Conservation (phyloP, 1,140 invertebrate species). For the Procambarus virginalis region DNA sequence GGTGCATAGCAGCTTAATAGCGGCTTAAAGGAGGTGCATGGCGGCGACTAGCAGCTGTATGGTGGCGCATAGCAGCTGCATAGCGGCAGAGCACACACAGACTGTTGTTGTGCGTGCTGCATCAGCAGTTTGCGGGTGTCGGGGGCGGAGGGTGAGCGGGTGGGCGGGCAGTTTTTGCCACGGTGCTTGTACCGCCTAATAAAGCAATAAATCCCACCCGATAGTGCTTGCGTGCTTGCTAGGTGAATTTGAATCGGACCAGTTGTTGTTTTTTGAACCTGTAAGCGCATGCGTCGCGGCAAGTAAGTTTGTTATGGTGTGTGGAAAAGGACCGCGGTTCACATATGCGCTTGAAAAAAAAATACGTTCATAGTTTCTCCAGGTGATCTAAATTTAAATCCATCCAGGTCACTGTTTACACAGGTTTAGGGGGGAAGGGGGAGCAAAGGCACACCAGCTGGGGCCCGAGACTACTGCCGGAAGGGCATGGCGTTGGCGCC, state of each 20-base stretch:
- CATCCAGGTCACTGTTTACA: constrained; percentile 8
- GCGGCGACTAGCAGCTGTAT: neutral
- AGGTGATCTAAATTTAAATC: constrained; percentile 23
- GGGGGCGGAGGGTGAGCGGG: neutral
- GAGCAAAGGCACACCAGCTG: neutral
- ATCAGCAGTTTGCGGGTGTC: constrained; percentile 43
- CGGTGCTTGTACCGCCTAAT: constrained; percentile 55
- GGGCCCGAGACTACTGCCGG: neutral
- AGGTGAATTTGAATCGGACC: constrained; percentile 37
- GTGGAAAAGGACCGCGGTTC: neutral
- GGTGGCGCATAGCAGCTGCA: constrained; percentile 48
- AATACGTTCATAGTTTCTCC: neutral
- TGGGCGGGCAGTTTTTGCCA: constrained; percentile 20
- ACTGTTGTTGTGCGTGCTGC: constrained; percentile 46
- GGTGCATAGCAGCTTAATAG: no score
- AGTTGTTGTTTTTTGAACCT: constrained; percentile 44
- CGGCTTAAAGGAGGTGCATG: no score
- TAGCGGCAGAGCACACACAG: constrained; percentile 30
- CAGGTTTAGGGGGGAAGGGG: neutral
- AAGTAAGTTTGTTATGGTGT: constrained; percentile 22
- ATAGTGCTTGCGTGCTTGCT: constrained; percentile 57
- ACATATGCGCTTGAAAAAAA: neutral
- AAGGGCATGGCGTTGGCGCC: neutral
- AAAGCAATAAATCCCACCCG: constrained; percentile 58
- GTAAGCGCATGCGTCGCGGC: constrained; percentile 12